Percentiles rank a stretch among this genome's conserved stretches.
phyloP scores from a whole-genome alignment of 2,797 vertebrate genomes.

The Spatula versicolor region DNA sequence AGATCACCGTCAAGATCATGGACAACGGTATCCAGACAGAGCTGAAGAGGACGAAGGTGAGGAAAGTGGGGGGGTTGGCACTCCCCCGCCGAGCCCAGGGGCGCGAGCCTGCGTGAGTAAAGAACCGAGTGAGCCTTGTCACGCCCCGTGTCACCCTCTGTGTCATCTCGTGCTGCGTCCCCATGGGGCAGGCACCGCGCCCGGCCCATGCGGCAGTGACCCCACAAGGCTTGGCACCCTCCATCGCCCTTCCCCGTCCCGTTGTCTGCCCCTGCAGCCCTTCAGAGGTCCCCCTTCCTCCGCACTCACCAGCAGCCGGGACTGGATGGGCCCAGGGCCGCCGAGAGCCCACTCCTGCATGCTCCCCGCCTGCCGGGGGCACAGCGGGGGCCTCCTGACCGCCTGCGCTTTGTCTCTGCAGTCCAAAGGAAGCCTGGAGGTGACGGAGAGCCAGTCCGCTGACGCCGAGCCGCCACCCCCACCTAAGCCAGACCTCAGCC shows the following conservation, averaged over 20 bases:
- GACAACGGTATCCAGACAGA: conserved; percentile 96
- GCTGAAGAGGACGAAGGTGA: conserved; percentile 83
- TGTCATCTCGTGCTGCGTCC: background rate
- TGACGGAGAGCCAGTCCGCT: conserved; percentile 95
- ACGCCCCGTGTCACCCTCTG: fast-evolving
- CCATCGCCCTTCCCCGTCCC: background rate
- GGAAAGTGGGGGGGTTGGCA: conserved; percentile 4
- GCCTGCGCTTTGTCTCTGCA: conserved; percentile 69
- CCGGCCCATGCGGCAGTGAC: background rate
- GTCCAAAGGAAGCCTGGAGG: conserved; percentile 96
- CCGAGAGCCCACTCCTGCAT: fast-evolving
- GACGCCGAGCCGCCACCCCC: conserved; percentile 95
- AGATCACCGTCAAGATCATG: conserved; percentile 91
- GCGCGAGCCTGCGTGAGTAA: conserved; percentile 51
- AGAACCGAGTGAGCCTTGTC: conserved; percentile 55
- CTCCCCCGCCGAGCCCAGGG: conserved; percentile 17
- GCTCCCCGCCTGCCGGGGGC: background rate
- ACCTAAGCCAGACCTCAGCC: conserved; percentile 93
- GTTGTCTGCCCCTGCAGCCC: background rate
- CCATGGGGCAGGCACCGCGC: background rate
- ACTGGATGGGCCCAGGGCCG: fast-evolving
- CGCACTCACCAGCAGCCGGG: background rate
- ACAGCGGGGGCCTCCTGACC: background rate
- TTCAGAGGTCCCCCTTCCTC: background rate
- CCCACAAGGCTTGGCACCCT: conserved; percentile 8